Evolutionary conservation across 2,888 invertebrate species (phyloP), one percentile per base, ranked within the genome.

Genomic region (Acanthopleura granulata): DNA sequence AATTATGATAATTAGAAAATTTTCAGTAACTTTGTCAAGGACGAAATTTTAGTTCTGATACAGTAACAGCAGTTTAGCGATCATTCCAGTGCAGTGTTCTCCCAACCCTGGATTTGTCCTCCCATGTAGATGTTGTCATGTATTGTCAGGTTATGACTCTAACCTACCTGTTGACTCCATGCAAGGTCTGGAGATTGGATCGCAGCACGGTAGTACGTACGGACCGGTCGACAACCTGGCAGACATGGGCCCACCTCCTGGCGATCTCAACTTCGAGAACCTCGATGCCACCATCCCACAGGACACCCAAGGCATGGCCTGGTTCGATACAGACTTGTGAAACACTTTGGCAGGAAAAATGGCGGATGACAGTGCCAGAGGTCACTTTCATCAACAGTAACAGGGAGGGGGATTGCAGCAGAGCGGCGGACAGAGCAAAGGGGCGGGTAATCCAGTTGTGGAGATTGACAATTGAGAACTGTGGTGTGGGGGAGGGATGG

Each of bases 101-200:
- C 40, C 40, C 3, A 40, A 40, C 40, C 40, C 40, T 6, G 40
- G 40, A 40, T 40, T 40, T 40, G 40, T 40, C 40, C 40, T 40
- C 9, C 40, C 18, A 40, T 9, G 40, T 15, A 49, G 12, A 22
- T 69, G 40, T 61, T n/a, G n/a, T 22, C 16, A 49, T 62, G 40
- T 72, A 40, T 75, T 61, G 90, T 27, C 92, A 96, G 97, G 96
- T 93, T 97, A 96, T 94, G 97, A 97, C 94, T 77, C 82, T 73
- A 96, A 96, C 93, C 95, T 97, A 94, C 97, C 97, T 93, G 95
- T 97, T 94, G 96, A 97, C 93, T 95, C 95, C 86, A 96, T 97
- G 96, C 96, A 97, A 93, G 97, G 96, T 82, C 92, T 97, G 89
- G 97, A 97, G 91, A 95, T 97, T 89, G 96, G 95, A 89, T 94